Base-by-base conservation (phyloP, 2,797 vertebrate species). In the Macropodus opercularis region DNA sequence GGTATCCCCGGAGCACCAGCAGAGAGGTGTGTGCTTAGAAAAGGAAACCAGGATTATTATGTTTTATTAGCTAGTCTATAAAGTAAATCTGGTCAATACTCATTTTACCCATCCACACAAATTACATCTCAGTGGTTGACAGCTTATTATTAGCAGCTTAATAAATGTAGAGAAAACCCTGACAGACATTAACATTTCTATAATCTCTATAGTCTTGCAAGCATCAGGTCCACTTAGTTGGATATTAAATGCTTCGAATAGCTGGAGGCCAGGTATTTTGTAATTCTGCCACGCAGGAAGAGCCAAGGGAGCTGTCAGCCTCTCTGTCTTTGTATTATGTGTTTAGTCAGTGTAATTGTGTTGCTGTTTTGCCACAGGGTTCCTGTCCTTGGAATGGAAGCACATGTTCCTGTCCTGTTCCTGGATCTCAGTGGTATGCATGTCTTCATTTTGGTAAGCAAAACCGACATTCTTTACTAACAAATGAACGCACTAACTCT, bases 1-100 rank as follows among this genome's bases (percentile, higher is more conserved):
- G 96, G 96, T 1, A 98, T 99, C 69, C 97, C 97, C 0, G 97
- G 97, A 69, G 94, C 97, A 0, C 97, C 97, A 0, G 96, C 94
- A 0, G 94, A 98, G 63, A 96, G 96, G 97, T 98, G 21, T 2
- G 21, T 44, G 23, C 35, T 9, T n/a, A 11, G 13, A 6, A 29
- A 21, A 4, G 13, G 4, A 34, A n/a, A 42, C 1, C 2, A 8
- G 19, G 23, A 21, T 18, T 31, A 34, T 19, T 31, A 3, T n/a
- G n/a, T n/a, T n/a, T n/a, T 36, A 19, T 43, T 4, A 6, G 9
- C 11, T 56, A 11, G 22, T 17, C 42, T 2, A 5, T 23, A 6
- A 42, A 13, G 19, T 14, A 6, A 43, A 15, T n/a, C 23, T 46
- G 3, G 4, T n/a, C 13, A 21, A 9, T 8, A 17, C 9, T 32